Percentiles rank a stretch among this genome's conserved stretches.
phyloP scores from a whole-genome alignment of 2,113 vertebrate genomes.

The Otus sunia region DNA sequence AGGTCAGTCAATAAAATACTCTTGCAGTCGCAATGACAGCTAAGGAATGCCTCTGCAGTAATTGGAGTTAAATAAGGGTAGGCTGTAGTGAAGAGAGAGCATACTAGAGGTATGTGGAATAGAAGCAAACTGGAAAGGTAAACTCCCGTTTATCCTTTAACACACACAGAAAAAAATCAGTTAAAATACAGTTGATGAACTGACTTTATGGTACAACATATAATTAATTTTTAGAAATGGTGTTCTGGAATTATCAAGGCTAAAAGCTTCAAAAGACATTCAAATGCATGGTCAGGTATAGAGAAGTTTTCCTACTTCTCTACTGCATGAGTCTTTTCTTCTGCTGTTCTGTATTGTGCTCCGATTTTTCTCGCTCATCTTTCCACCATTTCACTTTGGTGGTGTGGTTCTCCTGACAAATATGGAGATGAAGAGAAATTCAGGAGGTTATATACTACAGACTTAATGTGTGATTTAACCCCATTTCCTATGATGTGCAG shows the following conservation, averaged over 20 bases:
- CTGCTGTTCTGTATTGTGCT: not conserved
- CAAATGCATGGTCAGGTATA: accelerated
- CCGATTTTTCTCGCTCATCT: not conserved
- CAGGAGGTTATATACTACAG: not conserved
- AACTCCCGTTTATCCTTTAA: not conserved
- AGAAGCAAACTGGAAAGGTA: not conserved
- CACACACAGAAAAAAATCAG: not conserved
- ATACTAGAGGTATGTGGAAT: not conserved
- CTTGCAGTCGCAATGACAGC: not conserved
- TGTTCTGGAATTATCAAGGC: not conserved
- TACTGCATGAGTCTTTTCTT: not conserved
- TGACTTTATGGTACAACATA: not conserved
- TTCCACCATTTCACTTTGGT: not conserved
- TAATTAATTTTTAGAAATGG: not conserved
- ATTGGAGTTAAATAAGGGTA: not conserved
- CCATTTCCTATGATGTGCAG: not conserved
- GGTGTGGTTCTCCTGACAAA: not conserved
- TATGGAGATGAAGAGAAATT: not conserved
- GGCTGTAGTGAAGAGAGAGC: not conserved
- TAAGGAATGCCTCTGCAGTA: not conserved
- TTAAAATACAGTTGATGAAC: not conserved
- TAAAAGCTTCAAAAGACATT: not conserved
- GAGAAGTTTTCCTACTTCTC: not conserved
- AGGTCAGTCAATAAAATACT: not conserved
- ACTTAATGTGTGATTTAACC: not conserved